phyloP scores from a whole-genome alignment of 2,888 invertebrate species.

The Cepaea hortensis region DNA sequence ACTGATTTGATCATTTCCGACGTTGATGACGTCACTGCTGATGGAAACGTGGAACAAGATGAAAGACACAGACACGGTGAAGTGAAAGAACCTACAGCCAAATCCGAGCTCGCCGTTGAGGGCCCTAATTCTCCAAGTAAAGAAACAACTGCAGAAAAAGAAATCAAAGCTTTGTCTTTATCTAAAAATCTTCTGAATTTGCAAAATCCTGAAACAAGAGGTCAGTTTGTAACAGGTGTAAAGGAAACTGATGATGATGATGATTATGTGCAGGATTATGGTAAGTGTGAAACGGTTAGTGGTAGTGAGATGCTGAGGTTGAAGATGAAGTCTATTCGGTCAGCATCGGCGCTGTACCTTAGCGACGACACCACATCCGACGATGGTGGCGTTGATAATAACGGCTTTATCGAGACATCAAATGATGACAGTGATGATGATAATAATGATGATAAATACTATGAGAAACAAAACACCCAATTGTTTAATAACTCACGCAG shows the following conservation, averaged over 20 bases:
- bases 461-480: background rate
- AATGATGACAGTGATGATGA: constrained; percentile 26
- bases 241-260: background rate
- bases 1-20: constrained; percentile 21
- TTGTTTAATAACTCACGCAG: no score
- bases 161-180: no score
- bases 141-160: no score
- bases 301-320: constrained; percentile 37
- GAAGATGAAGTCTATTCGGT: constrained; percentile 23
- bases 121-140: background rate
- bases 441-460: background rate
- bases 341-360: constrained; percentile 1
- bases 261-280: constrained; percentile 18
- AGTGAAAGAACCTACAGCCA: background rate
- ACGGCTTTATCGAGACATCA: constrained; percentile 2
- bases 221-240: background rate
- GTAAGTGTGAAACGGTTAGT: constrained; percentile 35
- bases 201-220: no score
- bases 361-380: constrained; percentile 30
- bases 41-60: background rate
- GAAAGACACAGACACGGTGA: background rate
- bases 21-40: background rate
- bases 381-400: constrained; percentile 26
- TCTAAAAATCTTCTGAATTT: no score
- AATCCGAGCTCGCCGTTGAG: background rate